Conservation (phyloP, 2,797 vertebrate genomes). For the Leptodactylus fallax region DNA sequence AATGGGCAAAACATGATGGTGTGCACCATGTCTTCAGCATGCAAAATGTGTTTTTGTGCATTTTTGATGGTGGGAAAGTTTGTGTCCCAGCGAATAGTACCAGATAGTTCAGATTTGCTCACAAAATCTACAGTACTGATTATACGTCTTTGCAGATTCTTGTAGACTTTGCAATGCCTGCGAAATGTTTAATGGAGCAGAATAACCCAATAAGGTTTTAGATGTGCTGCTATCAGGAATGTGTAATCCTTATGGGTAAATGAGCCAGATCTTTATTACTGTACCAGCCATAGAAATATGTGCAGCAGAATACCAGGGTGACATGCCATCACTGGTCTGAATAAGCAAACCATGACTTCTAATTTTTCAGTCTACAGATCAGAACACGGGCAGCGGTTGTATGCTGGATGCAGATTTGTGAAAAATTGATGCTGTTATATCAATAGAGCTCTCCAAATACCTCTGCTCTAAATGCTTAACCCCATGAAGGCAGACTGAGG, state of each 20-base stretch:
- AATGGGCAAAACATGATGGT: no score
- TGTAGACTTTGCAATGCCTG: not conserved
- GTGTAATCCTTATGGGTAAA: not conserved
- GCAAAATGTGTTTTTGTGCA: no score
- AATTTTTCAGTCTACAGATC: not conserved
- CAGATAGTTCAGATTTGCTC: no score
- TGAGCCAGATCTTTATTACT: not conserved
- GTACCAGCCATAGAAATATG: not conserved
- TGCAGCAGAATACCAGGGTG: not conserved
- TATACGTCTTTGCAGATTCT: not conserved
- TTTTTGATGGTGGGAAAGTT: no score
- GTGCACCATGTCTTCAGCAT: no score
- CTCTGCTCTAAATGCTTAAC: no score
- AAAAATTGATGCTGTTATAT: no score
- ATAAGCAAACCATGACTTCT: not conserved
- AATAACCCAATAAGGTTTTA: not conserved
- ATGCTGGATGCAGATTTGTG: not conserved
- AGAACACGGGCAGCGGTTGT: not conserved
- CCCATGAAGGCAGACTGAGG: no score
- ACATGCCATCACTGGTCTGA: not conserved
- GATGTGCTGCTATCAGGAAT: not conserved
- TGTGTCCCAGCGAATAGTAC: no score
- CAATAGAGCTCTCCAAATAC: no score
- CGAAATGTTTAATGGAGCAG: not conserved
- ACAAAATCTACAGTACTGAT: not conserved